Evolutionary conservation across 2,113 vertebrate genomes (phyloP), one percentile per base, ranked within the genome.

Genomic region (Rhinichthys klamathensis): DNA sequence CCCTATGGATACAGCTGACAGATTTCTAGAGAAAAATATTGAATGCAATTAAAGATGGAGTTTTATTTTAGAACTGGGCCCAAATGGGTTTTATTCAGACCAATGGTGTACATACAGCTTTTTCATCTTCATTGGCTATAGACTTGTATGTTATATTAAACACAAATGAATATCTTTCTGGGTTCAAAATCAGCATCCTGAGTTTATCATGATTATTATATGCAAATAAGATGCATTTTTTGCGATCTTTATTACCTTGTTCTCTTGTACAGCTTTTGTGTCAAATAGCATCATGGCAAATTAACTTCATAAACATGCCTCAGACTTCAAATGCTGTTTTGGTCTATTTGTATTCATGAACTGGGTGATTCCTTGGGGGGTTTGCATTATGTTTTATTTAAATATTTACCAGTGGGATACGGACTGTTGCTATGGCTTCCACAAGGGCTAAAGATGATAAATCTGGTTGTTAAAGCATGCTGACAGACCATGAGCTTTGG

Each of bases 331-430:
- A 67, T 49, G 41, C n/a, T 54, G 16, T n/a, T 11, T 51, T 32
- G 18, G 18, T 63, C 44, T 41, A 60, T 86, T 81, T 81, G 70
- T 86, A 81, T 54, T 76, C 86, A 78, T 78, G 82, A 76, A 49
- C 12, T n/a, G 38, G 56, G 35, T 72, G 8, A n/a, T 32, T 46
- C 51, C 35, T 32, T 7, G 3, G 54, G 82, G 67, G 82, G 82
- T 1, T 67, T 16, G 56, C 13, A 21, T 35, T 38, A 74, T 61
- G 25, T 72, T 83, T 70, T 51, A 72, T 78, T 54, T 63, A 78
- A 49, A 46, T 83, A 67, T 78, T 63, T 54, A n/a, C 35, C 35
- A 23, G 54, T n/a, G 72, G 25, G 72, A 75, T 44, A 61, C 21
- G 6, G 54, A 30, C 38, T 25, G 70, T 84, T 73, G 72, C 54